Conservation (phyloP, 2,888 invertebrate species). For the Nemotelus pantherinus region DNA sequence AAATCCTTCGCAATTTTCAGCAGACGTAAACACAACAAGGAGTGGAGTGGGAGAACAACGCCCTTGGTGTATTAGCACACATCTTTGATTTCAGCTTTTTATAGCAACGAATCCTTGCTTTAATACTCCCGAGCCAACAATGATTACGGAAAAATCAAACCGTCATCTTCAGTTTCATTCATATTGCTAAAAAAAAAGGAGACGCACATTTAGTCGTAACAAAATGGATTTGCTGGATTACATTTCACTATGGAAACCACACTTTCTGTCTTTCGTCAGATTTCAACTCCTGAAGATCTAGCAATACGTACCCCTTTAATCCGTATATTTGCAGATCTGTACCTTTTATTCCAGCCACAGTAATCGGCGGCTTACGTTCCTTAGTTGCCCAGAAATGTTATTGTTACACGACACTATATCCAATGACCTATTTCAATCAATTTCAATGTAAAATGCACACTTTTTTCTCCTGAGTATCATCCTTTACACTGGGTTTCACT, state of each 20-base stretch:
- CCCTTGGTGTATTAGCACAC: slow-evolving; percentile 16
- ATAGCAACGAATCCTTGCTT: too few relatives aligned
- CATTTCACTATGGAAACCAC: slow-evolving; percentile 34
- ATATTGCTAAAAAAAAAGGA: too few relatives aligned
- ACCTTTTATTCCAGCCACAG: slow-evolving; percentile 11
- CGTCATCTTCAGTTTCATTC: too few relatives aligned
- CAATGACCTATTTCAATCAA: slow-evolving; percentile 28
- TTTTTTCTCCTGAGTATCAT: not conserved
- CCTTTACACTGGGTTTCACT: too few relatives aligned
- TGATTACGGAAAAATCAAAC: too few relatives aligned
- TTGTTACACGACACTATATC: not conserved
- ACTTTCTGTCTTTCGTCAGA: not conserved
- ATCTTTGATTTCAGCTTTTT: too few relatives aligned
- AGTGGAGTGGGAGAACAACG: slow-evolving; percentile 30
- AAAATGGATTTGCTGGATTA: not conserved
- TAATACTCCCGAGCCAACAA: too few relatives aligned
- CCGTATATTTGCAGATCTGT: slow-evolving; percentile 25
- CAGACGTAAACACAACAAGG: slow-evolving; percentile 22
- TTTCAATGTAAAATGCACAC: slow-evolving; percentile 15
- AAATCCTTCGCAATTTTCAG: slow-evolving; percentile 16
- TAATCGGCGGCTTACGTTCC: not conserved
- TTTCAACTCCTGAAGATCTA: not conserved
- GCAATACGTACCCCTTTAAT: slow-evolving; percentile 21
- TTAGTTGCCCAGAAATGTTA: not conserved
- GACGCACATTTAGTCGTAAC: too few relatives aligned